A percentile compares a stretch with the other conserved stretches of the same genome.
Conservation (phyloP, 2,797 vertebrate species). For the Luscinia megarhynchos region DNA sequence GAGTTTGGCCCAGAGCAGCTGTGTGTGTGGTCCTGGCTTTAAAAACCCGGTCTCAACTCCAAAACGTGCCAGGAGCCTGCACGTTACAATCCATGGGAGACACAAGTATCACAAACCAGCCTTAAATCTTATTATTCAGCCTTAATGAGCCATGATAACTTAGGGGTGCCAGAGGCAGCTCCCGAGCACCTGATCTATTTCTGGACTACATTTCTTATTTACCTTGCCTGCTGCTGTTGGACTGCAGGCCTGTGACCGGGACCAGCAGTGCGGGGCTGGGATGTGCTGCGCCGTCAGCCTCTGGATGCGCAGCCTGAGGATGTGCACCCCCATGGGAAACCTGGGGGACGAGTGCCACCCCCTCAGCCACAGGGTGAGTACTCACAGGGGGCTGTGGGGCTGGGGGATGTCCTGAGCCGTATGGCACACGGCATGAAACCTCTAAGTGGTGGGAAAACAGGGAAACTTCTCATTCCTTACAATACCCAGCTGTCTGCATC, state of each 20-base stretch:
- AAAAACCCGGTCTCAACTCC: background rate
- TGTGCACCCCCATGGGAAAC: constrained; percentile 90
- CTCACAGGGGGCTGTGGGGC: background rate
- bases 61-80: background rate
- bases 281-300: constrained; percentile 94
- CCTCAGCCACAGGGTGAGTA: constrained; percentile 90
- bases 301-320: constrained; percentile 91
- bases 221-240: background rate
- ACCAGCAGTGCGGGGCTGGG: constrained; percentile 87
- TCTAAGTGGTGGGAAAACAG: rapidly evolving
- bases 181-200: background rate
- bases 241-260: constrained; percentile 89
- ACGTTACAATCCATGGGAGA: background rate
- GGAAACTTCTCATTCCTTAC: background rate
- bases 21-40: background rate
- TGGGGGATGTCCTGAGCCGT: background rate
- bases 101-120: background rate
- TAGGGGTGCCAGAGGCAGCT: background rate
- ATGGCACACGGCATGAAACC: background rate
- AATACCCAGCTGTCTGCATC: background rate
- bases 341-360: constrained; percentile 93
- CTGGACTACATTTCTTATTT: background rate
- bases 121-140: background rate
- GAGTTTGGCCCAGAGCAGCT: background rate
- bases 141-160: background rate